Percentiles rank a stretch among this genome's conserved stretches.
Conservation (phyloP, 2,888 invertebrate genomes). For the Zelleria hepariella region DNA sequence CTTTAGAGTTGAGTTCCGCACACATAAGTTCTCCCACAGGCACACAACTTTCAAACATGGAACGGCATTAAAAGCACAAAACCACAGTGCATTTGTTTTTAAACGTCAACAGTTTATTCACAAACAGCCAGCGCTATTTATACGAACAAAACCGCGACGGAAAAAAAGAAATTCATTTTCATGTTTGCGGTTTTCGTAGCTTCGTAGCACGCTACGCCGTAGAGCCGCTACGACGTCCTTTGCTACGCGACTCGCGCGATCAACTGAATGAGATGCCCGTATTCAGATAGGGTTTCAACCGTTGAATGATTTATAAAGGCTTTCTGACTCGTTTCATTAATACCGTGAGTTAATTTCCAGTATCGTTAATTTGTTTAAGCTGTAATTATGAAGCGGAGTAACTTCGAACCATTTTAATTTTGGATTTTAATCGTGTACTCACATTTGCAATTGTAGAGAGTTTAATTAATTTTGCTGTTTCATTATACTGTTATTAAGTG, state of each 20-base stretch:
- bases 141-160: not conserved
- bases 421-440: too few relatives aligned
- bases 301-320: not conserved
- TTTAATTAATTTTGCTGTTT: not conserved
- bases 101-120: not conserved
- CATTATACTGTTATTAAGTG: not conserved
- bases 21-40: not conserved
- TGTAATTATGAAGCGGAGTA: not conserved
- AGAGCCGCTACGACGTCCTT: not conserved
- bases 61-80: not conserved
- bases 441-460: not conserved
- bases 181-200: not conserved
- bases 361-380: not conserved
- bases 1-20: not conserved
- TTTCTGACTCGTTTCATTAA: not conserved
- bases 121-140: not conserved
- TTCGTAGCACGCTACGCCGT: not conserved
- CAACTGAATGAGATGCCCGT: not conserved
- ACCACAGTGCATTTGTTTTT: not conserved
- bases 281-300: not conserved
- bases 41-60: not conserved
- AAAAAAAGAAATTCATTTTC: not conserved
- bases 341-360: not conserved
- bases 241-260: not conserved
- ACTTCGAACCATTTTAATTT: not conserved